Evolutionary conservation across 2,797 vertebrate genomes (phyloP), one percentile per base, ranked within the genome.

Genomic region (Peromyscus melanophrys): DNA sequence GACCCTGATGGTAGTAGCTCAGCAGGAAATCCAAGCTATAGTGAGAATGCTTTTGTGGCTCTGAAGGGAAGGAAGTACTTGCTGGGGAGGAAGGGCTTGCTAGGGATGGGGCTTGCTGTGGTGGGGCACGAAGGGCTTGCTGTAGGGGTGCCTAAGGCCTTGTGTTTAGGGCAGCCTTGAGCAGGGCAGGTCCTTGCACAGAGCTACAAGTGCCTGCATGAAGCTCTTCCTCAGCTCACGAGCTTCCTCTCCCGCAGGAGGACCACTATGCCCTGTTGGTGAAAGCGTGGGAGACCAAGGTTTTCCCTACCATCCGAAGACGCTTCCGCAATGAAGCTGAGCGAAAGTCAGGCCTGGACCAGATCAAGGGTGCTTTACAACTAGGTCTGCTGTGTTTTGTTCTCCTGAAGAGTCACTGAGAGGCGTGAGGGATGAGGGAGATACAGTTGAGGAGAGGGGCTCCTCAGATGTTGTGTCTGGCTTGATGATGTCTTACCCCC

Each of bases 321-420:
- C 99, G 99, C n/a, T 99, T 99, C 98, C 99, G 99, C 89, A 99
- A 99, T 4, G 99, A 99, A 97, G 99, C 99, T 1, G 99, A 99
- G 97, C 99, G 99, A 96, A 99, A 99, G 97, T 99, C 99, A 3
- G 99, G 99, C 40, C 96, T 99, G 98, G 99, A 99, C 97, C 99
- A 99, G 98, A 99, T 99, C 97, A 99, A 99, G 98, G 99, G 99
- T 96, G 99, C 99, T 65, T 98, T 99, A 67, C 99, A 99, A 96
- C 99, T 99, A 94, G 99, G 99, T 99, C 98, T 98, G 98, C 59
- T 78, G 55, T 85, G 76, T 76, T 88, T 12, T 59, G 9, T 87
- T 92, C 43, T 90, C 55, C 46, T 57, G 0, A 29, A 69, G 65
- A 73, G 37, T 85, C n/a, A 27, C 13, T 13, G 49, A 77, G 16